Conservation (phyloP, 2,888 invertebrate genomes). For the Galeruca laticollis region DNA sequence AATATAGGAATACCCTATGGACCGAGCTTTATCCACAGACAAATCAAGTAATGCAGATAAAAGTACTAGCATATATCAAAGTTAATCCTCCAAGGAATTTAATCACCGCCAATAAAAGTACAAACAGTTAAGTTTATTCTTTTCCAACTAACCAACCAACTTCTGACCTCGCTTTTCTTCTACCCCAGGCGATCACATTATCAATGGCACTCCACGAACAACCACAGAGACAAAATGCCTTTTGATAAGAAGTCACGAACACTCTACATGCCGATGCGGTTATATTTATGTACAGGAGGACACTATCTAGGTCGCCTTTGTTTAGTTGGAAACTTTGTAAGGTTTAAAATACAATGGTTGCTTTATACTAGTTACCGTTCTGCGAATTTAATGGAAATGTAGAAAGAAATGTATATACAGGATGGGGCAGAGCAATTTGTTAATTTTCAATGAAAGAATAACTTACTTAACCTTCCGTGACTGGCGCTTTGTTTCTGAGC, state of each 20-base stretch:
- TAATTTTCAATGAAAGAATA: too few species aligned
- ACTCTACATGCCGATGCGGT: not conserved
- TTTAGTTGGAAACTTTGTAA: not conserved
- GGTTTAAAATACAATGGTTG: not conserved
- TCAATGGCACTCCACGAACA: constrained; percentile 10
- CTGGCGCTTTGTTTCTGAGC: too few species aligned
- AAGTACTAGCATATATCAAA: not conserved
- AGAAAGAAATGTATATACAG: too few species aligned
- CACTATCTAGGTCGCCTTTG: too few species aligned
- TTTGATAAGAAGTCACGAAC: constrained; percentile 25
- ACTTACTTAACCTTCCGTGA: too few species aligned
- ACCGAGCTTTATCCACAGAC: not conserved
- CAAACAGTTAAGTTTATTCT: constrained; percentile 16
- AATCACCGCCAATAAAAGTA: not conserved
- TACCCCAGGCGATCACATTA: constrained; percentile 13
- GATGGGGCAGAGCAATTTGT: too few species aligned
- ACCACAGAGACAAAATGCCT: constrained; percentile 18
- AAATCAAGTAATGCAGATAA: not conserved
- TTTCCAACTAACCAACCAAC: not conserved
- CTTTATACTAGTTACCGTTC: not conserved
- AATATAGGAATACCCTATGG: too few species aligned
- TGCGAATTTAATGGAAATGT: too few species aligned
- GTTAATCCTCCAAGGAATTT: constrained; percentile 6
- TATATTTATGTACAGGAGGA: constrained; percentile 4
- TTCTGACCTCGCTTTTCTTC: constrained; percentile 16